Evolutionary conservation across 2,797 vertebrate species (phyloP).

Genomic region (Acanthiza pusilla): DNA sequence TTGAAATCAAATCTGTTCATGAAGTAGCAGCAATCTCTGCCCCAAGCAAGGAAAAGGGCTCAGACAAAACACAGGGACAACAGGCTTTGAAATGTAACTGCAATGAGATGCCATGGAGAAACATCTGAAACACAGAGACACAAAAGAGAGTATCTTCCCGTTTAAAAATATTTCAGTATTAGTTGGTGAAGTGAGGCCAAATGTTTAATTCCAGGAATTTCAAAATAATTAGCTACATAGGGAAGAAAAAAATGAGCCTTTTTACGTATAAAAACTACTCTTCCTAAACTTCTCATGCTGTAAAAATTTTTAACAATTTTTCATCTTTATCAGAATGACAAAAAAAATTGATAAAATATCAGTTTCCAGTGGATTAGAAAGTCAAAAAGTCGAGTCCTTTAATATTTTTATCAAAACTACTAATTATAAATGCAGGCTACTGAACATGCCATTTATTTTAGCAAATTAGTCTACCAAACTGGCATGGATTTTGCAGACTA

Average conservation of each 20-base stretch:
- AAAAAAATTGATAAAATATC: background rate
- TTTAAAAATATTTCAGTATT: background rate
- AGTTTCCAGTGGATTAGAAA: background rate
- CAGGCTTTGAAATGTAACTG: background rate
- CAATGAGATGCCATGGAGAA: background rate
- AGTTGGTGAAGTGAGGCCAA: background rate
- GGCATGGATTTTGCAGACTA: background rate
- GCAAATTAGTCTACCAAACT: background rate
- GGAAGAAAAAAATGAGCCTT: background rate
- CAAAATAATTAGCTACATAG: background rate
- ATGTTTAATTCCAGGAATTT: background rate
- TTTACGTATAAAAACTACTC: background rate
- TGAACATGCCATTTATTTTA: background rate
- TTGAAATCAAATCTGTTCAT: background rate
- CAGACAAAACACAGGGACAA: background rate
- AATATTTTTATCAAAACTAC: background rate
- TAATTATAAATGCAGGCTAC: background rate
- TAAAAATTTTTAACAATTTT: background rate
- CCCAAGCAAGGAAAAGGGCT: background rate
- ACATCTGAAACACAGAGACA: background rate
- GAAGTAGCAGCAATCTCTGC: background rate
- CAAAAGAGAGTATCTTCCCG: background rate
- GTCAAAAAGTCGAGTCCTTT: background rate
- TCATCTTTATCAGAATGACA: background rate
- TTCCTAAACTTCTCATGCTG: background rate